Percentiles rank a stretch among this genome's conserved stretches.
phyloP scores from a whole-genome alignment of 2,888 invertebrate species.

The Ethmia dodecea region DNA sequence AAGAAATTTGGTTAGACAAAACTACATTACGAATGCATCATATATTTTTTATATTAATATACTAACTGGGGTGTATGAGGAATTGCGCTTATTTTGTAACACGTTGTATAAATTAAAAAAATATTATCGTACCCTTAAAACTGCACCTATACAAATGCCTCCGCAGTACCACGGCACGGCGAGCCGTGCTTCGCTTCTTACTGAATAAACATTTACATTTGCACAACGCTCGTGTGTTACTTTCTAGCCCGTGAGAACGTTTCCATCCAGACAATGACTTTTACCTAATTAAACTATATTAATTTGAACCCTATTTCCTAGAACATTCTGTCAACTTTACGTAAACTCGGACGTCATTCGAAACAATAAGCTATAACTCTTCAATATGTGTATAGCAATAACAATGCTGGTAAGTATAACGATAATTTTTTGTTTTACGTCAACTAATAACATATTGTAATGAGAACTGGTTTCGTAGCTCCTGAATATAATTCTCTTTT shows the following conservation, averaged over 20 bases:
- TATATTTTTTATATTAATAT: too few species aligned
- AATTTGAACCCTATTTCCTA: slow-evolving; percentile 1
- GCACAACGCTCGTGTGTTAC: slow-evolving; percentile 21
- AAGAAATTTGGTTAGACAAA: too few species aligned
- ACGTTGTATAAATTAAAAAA: too few species aligned
- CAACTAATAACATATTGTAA: slow-evolving; percentile 10
- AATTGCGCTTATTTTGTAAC: too few species aligned
- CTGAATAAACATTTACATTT: slow-evolving; percentile 31
- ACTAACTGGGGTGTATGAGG: too few species aligned
- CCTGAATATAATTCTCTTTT: too few species aligned
- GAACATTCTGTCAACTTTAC: background rate
- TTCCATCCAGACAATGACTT: background rate
- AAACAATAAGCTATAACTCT: slow-evolving; percentile 32
- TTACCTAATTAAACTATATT: background rate
- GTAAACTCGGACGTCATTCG: slow-evolving; percentile 3
- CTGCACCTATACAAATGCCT: background rate
- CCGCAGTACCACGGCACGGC: background rate
- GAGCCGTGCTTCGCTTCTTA: slow-evolving; percentile 19
- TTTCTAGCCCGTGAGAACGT: slow-evolving; percentile 39
- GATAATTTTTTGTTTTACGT: slow-evolving; percentile 24
- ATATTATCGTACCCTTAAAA: too few species aligned
- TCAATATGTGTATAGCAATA: slow-evolving; percentile 26
- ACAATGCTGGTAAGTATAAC: slow-evolving; percentile 15
- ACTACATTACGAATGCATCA: too few species aligned
- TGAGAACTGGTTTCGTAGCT: too few species aligned